Evolutionary conservation across 2,797 vertebrate genomes (phyloP), one percentile per base, ranked within the genome.

Genomic region (Triplophysa yarkandensis): DNA sequence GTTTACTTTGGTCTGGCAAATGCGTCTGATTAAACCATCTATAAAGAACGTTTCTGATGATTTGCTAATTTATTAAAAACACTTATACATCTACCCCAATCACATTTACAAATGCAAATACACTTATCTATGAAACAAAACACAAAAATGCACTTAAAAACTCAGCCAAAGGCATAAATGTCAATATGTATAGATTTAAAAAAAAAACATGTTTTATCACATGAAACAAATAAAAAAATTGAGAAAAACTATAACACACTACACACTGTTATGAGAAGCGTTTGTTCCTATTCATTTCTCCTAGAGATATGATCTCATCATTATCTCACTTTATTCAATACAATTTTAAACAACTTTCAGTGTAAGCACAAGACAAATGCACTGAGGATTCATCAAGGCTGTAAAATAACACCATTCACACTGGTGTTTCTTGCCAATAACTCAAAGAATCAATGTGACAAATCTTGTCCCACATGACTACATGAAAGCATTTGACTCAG

Each of bases 401-500:
- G 48, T 36, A n/a, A 39, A 54, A 54, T 36, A 27, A 48, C 10
- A 68, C 27, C 34, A 41, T 55, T 23, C 16, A 55, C 34, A 69
- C n/a, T 28, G 48, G 3, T 27, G n/a, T 21, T 19, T 69, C 43
- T 21, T 8, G 21, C 11, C 16, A 44, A 69, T 69, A 58, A 30
- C 19, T 69, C 13, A 11, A 39, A 11, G 30, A 4, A 46, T 60
- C 41, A 34, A 30, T 58, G 21, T 9, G 28, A 8, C 28, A 48
- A 14, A 23, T 52, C 19, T 21, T 30, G n/a, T n/a, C 44, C 5
- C 44, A 46, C 44, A n/a, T 46, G 63, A 71, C 14, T 61, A 32
- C n/a, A n/a, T n/a, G 55, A 71, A 27, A 46, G 27, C 46, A 41
- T 43, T 2, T 70, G 54, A 28, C 39, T 60, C 68, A 60, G 55